Evolutionary conservation across 2,888 invertebrate genomes (phyloP).

Genomic region (Synanthedon myopaeformis): DNA sequence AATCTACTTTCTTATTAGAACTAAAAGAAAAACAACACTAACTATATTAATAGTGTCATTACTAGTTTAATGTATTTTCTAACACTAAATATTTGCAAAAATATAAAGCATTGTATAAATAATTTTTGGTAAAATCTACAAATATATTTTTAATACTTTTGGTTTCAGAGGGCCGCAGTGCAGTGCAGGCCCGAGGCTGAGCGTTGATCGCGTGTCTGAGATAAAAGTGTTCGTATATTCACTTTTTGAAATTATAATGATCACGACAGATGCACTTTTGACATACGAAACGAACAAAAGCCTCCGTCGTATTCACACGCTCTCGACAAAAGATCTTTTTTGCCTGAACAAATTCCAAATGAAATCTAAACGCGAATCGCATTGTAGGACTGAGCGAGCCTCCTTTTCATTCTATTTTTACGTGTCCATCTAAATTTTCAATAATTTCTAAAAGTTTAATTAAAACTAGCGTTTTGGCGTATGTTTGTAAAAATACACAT

Average conservation of each 20-base stretch:
- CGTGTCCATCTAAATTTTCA: too few species aligned
- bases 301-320: slow-evolving; percentile 51
- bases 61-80: too few species aligned
- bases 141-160: not conserved
- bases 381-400: slow-evolving; percentile 26
- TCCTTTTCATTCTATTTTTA: too few species aligned
- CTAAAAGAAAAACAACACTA: too few species aligned
- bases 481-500: too few species aligned
- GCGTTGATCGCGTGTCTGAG: slow-evolving; percentile 11
- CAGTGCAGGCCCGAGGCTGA: not conserved
- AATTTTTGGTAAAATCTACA: not conserved
- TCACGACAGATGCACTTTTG: slow-evolving; percentile 51
- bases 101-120: not conserved
- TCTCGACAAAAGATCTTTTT: slow-evolving; percentile 51
- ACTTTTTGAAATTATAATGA: slow-evolving; percentile 36
- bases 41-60: too few species aligned
- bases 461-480: too few species aligned
- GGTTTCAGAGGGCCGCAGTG: not conserved
- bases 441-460: too few species aligned
- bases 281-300: slow-evolving; percentile 43
- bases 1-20: too few species aligned
- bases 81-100: too few species aligned
- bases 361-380: slow-evolving; percentile 53
- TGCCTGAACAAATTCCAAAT: slow-evolving; percentile 31
- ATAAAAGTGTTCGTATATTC: slow-evolving; percentile 16